phyloP scores from a whole-genome alignment of 2,888 invertebrate species.

The Phaedon cochleariae region DNA sequence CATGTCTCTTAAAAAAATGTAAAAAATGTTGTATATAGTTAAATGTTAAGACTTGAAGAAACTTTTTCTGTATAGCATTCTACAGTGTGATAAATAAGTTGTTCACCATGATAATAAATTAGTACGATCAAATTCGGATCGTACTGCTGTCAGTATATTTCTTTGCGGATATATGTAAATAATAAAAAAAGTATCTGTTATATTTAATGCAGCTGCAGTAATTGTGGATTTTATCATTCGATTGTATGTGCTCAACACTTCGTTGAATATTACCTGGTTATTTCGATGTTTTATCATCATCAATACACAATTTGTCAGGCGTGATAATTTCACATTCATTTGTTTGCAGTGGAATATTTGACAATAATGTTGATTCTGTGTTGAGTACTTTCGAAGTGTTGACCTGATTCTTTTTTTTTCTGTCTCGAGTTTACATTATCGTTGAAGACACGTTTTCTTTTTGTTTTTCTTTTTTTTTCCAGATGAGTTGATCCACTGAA shows the following conservation, averaged over 20 bases:
- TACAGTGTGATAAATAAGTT: no score
- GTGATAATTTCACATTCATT: background rate
- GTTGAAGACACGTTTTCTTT: constrained; percentile 24
- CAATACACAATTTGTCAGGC: background rate
- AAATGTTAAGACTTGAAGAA: constrained; percentile 24
- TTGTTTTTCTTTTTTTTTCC: no score
- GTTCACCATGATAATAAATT: constrained; percentile 18
- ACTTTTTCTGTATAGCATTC: constrained; percentile 26
- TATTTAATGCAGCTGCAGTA: constrained; percentile 5
- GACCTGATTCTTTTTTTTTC: background rate
- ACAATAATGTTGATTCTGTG: background rate
- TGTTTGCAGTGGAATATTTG: constrained; percentile 20
- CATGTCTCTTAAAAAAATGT: constrained; percentile 27
- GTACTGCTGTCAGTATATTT: constrained; percentile 22
- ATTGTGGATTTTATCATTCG: background rate
- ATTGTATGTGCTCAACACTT: background rate
- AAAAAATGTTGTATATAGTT: constrained; percentile 32
- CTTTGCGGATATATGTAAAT: constrained; percentile 22
- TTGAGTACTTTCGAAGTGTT: background rate
- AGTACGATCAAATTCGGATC: constrained; percentile 21
- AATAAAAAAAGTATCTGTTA: background rate
- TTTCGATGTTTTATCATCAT: background rate
- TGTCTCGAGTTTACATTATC: background rate
- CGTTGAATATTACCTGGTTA: background rate
- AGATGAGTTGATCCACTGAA: constrained; percentile 41